Conservation (phyloP, 2,113 vertebrate genomes). For the Xerus inauris region DNA sequence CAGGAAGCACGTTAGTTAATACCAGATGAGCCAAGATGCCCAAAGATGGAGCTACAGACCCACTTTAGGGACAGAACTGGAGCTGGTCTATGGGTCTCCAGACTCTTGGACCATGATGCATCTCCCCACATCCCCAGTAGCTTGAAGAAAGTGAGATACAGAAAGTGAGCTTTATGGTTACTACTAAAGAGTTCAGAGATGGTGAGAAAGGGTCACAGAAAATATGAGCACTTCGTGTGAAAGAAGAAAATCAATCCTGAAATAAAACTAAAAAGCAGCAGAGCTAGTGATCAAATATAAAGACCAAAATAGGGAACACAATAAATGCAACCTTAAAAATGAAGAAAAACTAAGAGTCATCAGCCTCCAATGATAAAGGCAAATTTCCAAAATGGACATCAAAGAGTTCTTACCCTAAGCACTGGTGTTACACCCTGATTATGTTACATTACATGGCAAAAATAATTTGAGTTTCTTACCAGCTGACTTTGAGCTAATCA, state of each 20-base stretch:
- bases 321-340: background rate
- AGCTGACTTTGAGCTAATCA: background rate
- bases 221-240: background rate
- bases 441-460: background rate
- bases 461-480: background rate
- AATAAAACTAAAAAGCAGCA: background rate
- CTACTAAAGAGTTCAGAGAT: background rate
- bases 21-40: background rate
- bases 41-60: too few relatives aligned
- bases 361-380: background rate
- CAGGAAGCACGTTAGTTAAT: background rate
- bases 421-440: background rate
- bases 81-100: background rate
- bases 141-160: background rate
- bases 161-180: background rate
- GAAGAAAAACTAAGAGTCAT: constrained; percentile 2
- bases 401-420: background rate
- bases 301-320: background rate
- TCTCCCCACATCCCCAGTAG: background rate
- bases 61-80: background rate
- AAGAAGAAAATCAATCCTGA: background rate
- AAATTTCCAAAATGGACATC: background rate
- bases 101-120: background rate
- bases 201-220: background rate
- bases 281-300: background rate